Percentiles rank a stretch among this genome's conserved stretches.
Evolutionary conservation across 2,797 vertebrate genomes (phyloP).

Genomic region (Sebastes oblongus): DNA sequence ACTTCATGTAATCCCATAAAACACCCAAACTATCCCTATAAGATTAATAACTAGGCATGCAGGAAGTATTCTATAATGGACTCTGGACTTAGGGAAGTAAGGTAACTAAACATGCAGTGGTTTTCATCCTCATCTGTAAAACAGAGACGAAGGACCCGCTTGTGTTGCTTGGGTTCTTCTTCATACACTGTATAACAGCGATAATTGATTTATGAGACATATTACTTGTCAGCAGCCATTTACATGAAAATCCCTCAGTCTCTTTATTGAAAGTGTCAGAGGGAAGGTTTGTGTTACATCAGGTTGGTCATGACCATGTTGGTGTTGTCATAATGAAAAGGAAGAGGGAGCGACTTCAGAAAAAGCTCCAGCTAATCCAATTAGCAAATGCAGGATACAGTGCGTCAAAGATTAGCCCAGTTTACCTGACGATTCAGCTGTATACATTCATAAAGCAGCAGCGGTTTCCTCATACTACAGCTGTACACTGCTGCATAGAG

Average conservation of each 20-base stretch:
- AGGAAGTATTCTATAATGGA: background rate
- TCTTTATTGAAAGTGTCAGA: slow-evolving; percentile 4
- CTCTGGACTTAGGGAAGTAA: background rate
- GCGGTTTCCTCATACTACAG: slow-evolving; percentile 2
- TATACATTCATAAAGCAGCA: slow-evolving; percentile 4
- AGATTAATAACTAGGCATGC: background rate
- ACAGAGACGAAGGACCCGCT: background rate
- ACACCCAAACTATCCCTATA: too few species aligned
- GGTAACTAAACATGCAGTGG: background rate
- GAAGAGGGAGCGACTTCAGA: slow-evolving; percentile 1
- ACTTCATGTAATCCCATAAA: background rate
- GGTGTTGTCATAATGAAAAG: background rate
- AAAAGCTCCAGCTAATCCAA: slow-evolving; percentile 50
- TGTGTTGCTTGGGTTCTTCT: background rate
- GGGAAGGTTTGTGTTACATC: background rate
- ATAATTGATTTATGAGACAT: slow-evolving; percentile 10
- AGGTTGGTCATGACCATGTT: background rate
- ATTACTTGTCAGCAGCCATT: slow-evolving; percentile 7
- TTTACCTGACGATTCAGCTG: slow-evolving; percentile 15
- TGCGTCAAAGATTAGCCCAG: slow-evolving; percentile 40
- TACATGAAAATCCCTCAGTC: background rate
- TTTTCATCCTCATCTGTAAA: background rate
- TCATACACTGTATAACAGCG: background rate
- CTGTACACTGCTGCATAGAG: background rate
- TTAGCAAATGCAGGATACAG: slow-evolving; percentile 39